phyloP scores from a whole-genome alignment of 1,140 invertebrate genomes.

The Hypsibius dujardini region DNA sequence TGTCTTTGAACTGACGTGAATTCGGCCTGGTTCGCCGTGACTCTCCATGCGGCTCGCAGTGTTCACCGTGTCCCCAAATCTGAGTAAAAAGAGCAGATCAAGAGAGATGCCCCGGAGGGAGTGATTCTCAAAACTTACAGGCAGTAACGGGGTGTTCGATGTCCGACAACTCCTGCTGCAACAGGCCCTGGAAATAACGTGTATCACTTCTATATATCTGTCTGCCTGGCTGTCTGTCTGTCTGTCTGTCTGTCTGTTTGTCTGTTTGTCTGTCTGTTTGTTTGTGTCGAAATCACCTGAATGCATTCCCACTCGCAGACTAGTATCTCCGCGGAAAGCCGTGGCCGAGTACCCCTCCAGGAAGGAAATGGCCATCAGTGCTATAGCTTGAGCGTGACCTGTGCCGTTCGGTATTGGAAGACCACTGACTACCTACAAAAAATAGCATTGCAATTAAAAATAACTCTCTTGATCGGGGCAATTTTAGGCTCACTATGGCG shows the following conservation, averaged over 20 bases:
- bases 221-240: no score
- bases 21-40: neutral
- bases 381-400: slow-evolving; percentile 41
- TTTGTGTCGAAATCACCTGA: slow-evolving; percentile 31
- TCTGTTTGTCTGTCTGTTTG: no score
- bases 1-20: slow-evolving; percentile 3
- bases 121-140: slow-evolving; percentile 26
- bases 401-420: slow-evolving; percentile 27
- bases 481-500: no score
- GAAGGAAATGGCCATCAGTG: slow-evolving; percentile 43
- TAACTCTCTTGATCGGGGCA: neutral
- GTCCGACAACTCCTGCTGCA: slow-evolving; percentile 47
- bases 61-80: slow-evolving; percentile 44
- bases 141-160: slow-evolving; percentile 47
- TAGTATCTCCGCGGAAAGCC: slow-evolving; percentile 40
- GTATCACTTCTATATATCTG: no score
- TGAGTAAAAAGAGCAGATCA: slow-evolving; percentile 28
- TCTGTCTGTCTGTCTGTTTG: no score
- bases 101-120: neutral
- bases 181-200: slow-evolving; percentile 15
- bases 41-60: slow-evolving; percentile 39
- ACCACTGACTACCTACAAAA: neutral
- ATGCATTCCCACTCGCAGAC: slow-evolving; percentile 43
- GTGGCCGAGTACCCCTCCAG: slow-evolving; percentile 37
- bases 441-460: neutral